Percentiles rank a stretch among this genome's conserved stretches.
phyloP scores from a whole-genome alignment of 2,888 invertebrate species.

The Cyaniris semiargus region DNA sequence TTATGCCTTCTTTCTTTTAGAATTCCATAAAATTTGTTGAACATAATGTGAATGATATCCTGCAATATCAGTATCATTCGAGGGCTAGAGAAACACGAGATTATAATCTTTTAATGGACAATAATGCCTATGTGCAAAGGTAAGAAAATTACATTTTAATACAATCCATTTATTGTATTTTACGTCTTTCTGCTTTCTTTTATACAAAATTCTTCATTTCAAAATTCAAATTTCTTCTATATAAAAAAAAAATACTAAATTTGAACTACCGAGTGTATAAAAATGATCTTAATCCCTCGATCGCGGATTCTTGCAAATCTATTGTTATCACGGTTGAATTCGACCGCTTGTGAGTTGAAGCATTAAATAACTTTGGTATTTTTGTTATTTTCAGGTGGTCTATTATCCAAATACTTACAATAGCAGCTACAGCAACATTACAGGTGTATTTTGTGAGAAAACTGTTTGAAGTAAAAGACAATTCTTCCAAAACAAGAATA shows the following conservation, averaged over 20 bases:
- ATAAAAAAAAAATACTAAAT: too few relatives aligned
- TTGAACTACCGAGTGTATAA: neutral
- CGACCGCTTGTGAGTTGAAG: too few relatives aligned
- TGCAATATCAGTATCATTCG: slow-evolving; percentile 90
- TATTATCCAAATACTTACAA: slow-evolving; percentile 90
- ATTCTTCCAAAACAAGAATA: slow-evolving; percentile 80
- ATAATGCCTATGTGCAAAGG: slow-evolving; percentile 91
- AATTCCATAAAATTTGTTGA: slow-evolving; percentile 88
- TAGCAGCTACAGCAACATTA: slow-evolving; percentile 86
- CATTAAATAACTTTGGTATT: slow-evolving; percentile 11
- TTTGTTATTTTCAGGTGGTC: slow-evolving; percentile 84
- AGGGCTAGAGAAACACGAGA: slow-evolving; percentile 90
- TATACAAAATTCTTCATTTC: too few relatives aligned
- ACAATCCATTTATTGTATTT: neutral
- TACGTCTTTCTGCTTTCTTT: neutral
- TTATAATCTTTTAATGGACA: slow-evolving; percentile 88
- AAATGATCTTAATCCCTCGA: neutral
- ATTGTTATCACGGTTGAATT: too few relatives aligned
- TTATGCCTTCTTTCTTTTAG: slow-evolving; percentile 68
- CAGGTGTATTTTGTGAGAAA: slow-evolving; percentile 95
- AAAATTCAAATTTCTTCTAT: too few relatives aligned
- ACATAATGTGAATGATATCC: slow-evolving; percentile 90
- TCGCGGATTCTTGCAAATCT: too few relatives aligned
- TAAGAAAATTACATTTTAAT: slow-evolving; percentile 40
- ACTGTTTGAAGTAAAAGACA: slow-evolving; percentile 89